Evolutionary conservation across 1,140 invertebrate species (phyloP).

Genomic region (Lepidurus packardi): DNA sequence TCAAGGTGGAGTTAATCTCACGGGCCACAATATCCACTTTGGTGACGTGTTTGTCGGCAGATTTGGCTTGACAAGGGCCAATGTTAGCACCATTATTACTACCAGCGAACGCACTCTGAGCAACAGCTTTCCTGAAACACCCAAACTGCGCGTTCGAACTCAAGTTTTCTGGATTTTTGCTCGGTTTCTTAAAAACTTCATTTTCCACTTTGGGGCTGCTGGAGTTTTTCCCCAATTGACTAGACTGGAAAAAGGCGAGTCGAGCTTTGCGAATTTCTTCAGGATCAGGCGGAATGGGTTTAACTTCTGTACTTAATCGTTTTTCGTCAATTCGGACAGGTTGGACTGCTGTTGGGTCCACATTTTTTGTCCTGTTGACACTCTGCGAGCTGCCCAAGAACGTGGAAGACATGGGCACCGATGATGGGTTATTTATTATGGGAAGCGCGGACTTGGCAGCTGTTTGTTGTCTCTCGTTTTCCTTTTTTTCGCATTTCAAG

Average conservation of each 20-base stretch:
- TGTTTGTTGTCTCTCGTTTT: conserved; percentile 17
- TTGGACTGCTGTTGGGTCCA: conserved; percentile 23
- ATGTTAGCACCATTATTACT: not conserved
- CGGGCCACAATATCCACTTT: not conserved
- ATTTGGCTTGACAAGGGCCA: not conserved
- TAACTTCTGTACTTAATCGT: conserved; percentile 11
- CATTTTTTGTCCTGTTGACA: conserved; percentile 33
- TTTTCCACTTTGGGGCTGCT: conserved; percentile 33
- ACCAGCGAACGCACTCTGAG: not conserved
- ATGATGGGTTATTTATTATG: not conserved
- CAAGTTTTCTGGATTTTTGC: not conserved
- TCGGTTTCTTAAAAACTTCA: not conserved
- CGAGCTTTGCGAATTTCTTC: conserved; percentile 44
- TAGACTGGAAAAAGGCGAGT: conserved; percentile 41
- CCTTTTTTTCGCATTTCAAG: conserved; percentile 30
- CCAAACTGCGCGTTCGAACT: not conserved
- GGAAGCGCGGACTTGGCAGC: not conserved
- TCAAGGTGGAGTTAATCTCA: not conserved
- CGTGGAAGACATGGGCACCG: conserved; percentile 33
- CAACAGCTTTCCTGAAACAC: not conserved
- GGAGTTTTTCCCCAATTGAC: conserved; percentile 32
- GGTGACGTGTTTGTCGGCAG: not conserved
- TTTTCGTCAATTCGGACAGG: conserved; percentile 26
- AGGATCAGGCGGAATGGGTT: conserved; percentile 36
- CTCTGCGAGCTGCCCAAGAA: conserved; percentile 37